Evolutionary conservation across 2,888 invertebrate genomes (phyloP).

Genomic region (Ophonus ardosiacus): DNA sequence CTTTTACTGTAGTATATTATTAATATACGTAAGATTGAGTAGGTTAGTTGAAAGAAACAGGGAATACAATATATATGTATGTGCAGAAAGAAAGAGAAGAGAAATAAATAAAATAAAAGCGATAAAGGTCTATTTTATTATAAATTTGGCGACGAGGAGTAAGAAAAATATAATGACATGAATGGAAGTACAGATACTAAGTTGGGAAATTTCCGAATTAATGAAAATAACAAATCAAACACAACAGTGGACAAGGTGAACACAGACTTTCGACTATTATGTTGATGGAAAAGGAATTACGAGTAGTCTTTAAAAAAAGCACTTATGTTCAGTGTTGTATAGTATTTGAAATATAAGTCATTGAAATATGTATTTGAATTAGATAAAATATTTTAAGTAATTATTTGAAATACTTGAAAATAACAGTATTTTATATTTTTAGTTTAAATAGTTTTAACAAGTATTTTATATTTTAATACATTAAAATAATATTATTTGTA

Average conservation of each 20-base stretch:
- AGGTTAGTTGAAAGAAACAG: too few species aligned
- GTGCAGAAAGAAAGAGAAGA: background rate
- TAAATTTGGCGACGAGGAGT: background rate
- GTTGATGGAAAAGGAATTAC: slow-evolving; percentile 18
- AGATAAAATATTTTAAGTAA: too few species aligned
- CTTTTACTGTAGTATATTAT: too few species aligned
- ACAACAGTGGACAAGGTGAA: background rate
- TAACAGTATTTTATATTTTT: too few species aligned
- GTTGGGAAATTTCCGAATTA: background rate
- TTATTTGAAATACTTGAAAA: too few species aligned
- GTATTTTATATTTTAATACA: too few species aligned
- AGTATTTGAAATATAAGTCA: background rate
- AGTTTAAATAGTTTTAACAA: too few species aligned
- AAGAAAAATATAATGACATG: background rate
- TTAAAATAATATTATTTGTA: too few species aligned
- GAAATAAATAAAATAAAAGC: background rate
- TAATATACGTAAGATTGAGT: too few species aligned
- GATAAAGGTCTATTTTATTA: background rate
- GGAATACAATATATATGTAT: too few species aligned
- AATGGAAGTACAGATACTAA: background rate
- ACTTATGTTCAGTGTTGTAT: background rate
- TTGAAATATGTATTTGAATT: too few species aligned
- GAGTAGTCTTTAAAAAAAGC: background rate
- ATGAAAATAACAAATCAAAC: background rate
- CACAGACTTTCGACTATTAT: background rate